phyloP scores from a whole-genome alignment of 2,888 invertebrate genomes.

The Heliconius aoede region DNA sequence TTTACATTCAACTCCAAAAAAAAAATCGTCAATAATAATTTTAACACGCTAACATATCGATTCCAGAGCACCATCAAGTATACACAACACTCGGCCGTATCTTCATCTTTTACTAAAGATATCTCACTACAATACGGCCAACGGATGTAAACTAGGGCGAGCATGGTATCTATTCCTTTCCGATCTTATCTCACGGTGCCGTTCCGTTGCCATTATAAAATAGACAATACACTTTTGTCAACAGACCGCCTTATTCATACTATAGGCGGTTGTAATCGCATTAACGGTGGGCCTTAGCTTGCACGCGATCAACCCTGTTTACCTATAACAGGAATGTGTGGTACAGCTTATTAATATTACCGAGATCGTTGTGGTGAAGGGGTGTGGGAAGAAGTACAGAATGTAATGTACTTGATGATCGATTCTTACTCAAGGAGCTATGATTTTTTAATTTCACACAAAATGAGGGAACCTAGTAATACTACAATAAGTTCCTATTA shows the following conservation, averaged over 20 bases:
- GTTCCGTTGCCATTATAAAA: slow-evolving; percentile 59
- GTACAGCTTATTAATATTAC: not conserved
- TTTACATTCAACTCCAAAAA: too few species aligned
- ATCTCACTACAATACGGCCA: slow-evolving; percentile 52
- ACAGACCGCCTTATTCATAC: slow-evolving; percentile 32
- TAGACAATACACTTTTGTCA: slow-evolving; percentile 57
- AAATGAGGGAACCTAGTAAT: too few species aligned
- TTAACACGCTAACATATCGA: too few species aligned
- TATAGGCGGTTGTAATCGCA: slow-evolving; percentile 34
- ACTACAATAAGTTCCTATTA: too few species aligned
- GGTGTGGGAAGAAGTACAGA: too few species aligned
- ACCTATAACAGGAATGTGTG: slow-evolving; percentile 9
- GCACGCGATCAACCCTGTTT: slow-evolving; percentile 28
- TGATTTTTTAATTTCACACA: too few species aligned
- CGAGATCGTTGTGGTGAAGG: not conserved
- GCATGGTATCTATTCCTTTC: slow-evolving; percentile 50
- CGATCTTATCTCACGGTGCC: slow-evolving; percentile 56
- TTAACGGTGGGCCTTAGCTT: slow-evolving; percentile 32
- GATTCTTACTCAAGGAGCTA: too few species aligned
- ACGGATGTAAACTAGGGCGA: slow-evolving; percentile 63
- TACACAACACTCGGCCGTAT: slow-evolving; percentile 3
- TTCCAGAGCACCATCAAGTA: not conserved
- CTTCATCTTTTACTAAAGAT: slow-evolving; percentile 53
- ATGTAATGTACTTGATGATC: not conserved
- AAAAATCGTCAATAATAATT: too few species aligned